Evolutionary conservation across 2,888 invertebrate genomes (phyloP).

Genomic region (Ichneumon xanthorius): DNA sequence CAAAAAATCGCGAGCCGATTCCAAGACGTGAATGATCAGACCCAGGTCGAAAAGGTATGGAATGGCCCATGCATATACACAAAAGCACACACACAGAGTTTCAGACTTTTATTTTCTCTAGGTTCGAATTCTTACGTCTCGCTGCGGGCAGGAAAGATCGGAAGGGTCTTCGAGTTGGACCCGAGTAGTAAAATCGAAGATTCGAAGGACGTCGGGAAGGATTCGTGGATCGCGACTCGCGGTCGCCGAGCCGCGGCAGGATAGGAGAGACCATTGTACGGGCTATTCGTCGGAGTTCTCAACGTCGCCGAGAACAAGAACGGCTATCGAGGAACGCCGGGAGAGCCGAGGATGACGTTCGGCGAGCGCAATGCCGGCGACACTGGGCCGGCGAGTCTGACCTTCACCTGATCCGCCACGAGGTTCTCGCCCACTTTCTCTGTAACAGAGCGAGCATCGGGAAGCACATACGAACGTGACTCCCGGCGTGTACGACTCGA

Average conservation of each 20-base stretch:
- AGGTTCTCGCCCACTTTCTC: conserved; percentile 75
- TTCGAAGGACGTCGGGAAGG: background rate
- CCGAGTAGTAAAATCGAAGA: background rate
- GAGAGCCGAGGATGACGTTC: conserved; percentile 64
- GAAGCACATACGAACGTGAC: conserved; percentile 64
- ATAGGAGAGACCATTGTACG: background rate
- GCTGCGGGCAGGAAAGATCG: background rate
- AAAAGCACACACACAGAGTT: background rate
- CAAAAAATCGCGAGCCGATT: too few relatives aligned
- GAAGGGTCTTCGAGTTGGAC: background rate
- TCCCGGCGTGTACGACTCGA: conserved; percentile 11
- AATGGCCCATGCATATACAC: background rate
- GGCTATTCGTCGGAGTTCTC: background rate
- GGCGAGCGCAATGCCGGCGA: conserved; percentile 67
- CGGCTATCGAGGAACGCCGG: background rate
- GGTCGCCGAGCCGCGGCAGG: background rate
- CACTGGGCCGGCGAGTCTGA: conserved; percentile 67
- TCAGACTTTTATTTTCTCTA: background rate
- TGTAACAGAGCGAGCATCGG: conserved; percentile 53
- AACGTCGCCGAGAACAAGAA: background rate
- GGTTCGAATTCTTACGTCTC: background rate
- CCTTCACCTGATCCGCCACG: conserved; percentile 73
- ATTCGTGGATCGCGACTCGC: background rate
- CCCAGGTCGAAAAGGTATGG: too few relatives aligned
- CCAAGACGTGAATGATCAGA: too few relatives aligned